Evolutionary conservation across 2,888 invertebrate species (phyloP).

Genomic region (Lepas anatifera): DNA sequence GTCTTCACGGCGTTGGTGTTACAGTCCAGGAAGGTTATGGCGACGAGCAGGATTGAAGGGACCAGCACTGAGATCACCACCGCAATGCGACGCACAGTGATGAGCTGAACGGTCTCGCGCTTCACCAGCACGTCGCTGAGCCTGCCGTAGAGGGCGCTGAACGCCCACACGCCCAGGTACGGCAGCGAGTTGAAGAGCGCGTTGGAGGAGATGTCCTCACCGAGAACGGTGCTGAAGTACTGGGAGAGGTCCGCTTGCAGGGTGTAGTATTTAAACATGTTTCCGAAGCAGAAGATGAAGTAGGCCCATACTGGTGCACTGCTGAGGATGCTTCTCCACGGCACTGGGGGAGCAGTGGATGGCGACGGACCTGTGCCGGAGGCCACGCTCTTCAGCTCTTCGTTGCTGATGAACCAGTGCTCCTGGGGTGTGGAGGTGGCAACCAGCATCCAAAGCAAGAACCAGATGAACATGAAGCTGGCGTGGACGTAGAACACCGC

Average conservation of each 20-base stretch:
- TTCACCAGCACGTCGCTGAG: constrained; percentile 2
- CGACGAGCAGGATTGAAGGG: constrained; percentile 54
- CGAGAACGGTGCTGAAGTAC: constrained; percentile 13
- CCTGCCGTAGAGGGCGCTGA: background rate
- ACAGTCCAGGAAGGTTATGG: constrained; percentile 75
- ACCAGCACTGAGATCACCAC: background rate
- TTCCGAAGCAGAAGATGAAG: background rate
- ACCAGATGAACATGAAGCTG: constrained; percentile 19
- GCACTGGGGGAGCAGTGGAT: background rate
- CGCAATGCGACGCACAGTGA: background rate
- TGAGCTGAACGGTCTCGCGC: background rate
- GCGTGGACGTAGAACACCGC: constrained; percentile 77
- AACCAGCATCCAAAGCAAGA: constrained; percentile 9
- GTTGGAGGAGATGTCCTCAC: constrained; percentile 12
- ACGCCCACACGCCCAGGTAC: constrained; percentile 13
- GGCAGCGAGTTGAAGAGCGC: too few species aligned
- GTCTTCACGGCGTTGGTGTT: constrained; percentile 60
- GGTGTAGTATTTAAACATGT: constrained; percentile 13
- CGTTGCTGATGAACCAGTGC: constrained; percentile 23
- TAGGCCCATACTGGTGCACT: background rate
- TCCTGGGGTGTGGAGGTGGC: background rate
- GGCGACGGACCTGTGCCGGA: background rate
- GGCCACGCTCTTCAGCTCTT: too few species aligned
- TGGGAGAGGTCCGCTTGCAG: constrained; percentile 7
- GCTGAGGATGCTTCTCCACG: background rate